These are phyloP conservation scores for Ephestia elutella DNA, from an alignment of 1,140 invertebrate species.

Conservation along the genomic window DNA sequence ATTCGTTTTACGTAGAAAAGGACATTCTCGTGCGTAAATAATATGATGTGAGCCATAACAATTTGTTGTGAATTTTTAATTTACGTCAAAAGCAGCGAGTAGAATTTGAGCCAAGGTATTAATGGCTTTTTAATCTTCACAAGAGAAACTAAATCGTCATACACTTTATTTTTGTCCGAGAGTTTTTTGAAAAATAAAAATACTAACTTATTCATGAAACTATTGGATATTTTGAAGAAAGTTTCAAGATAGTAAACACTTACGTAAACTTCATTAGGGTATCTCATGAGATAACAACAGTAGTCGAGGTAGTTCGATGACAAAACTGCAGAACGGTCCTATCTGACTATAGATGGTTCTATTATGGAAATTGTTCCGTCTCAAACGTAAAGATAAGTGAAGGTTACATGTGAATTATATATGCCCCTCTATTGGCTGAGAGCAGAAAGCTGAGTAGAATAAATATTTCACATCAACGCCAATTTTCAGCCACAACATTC, in stretches of 20 bases:
- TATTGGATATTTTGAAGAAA: not conserved
- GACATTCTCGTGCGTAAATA: too few relatives aligned
- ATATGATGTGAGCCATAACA: too few relatives aligned
- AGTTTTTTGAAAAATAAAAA: not conserved
- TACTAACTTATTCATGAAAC: not conserved
- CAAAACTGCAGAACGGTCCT: constrained; percentile 51
- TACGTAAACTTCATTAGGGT: constrained; percentile 17
- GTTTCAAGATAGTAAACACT: not conserved
- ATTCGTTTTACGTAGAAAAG: too few relatives aligned
- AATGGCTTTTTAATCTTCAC: not conserved
- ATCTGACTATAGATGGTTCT: constrained; percentile 58
- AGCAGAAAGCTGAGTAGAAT: constrained; percentile 16
- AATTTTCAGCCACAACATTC: constrained; percentile 6
- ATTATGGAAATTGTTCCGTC: constrained; percentile 61
- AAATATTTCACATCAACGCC: constrained; percentile 20
- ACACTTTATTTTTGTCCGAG: not conserved
- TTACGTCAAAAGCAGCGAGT: too few relatives aligned
- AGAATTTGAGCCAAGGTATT: too few relatives aligned
- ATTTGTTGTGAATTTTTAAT: too few relatives aligned
- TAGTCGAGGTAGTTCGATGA: constrained; percentile 43
- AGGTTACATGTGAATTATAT: constrained; percentile 54
- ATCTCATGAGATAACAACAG: constrained; percentile 37
- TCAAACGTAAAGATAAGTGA: constrained; percentile 61
- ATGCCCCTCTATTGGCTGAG: constrained; percentile 7
- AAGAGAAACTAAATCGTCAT: not conserved